These are phyloP conservation scores for Drosophila tanythrix DNA, from an alignment of 2,888 invertebrate genomes.

Conservation along the genomic window DNA sequence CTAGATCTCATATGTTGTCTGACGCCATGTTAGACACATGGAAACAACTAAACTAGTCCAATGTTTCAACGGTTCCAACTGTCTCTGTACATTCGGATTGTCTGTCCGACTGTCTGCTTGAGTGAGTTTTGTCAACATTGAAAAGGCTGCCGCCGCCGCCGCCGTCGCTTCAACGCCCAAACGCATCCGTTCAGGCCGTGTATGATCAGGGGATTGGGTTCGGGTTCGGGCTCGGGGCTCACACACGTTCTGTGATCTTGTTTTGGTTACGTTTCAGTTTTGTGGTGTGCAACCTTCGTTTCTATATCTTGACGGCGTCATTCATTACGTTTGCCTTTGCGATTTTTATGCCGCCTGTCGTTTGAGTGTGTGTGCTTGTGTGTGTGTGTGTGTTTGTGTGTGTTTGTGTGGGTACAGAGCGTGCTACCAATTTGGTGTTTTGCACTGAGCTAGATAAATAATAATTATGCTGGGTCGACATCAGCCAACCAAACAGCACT, in stretches of 20 bases:
- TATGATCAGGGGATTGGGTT: slow-evolving; percentile 5
- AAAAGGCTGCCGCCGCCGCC: slow-evolving; percentile 56
- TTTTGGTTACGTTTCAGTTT: slow-evolving; percentile 52
- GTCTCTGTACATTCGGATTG: slow-evolving; percentile 24
- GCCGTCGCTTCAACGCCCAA: slow-evolving; percentile 67
- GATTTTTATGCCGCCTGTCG: slow-evolving; percentile 70
- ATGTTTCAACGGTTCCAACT: slow-evolving; percentile 47
- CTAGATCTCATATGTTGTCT: slow-evolving; percentile 53
- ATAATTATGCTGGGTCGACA: slow-evolving; percentile 75
- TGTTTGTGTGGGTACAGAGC: slow-evolving; percentile 69
- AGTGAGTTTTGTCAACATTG: slow-evolving; percentile 80
- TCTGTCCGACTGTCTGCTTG: slow-evolving; percentile 35
- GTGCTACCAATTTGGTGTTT: slow-evolving; percentile 73
- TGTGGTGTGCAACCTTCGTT: slow-evolving; percentile 70
- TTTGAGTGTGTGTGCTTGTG: slow-evolving; percentile 9
- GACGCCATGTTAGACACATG: slow-evolving; percentile 64
- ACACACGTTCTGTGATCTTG: slow-evolving; percentile 60
- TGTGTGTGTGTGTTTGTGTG: slow-evolving; percentile 14
- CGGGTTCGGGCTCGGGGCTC: neutral
- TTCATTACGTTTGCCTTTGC: slow-evolving; percentile 78
- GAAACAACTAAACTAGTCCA: slow-evolving; percentile 69
- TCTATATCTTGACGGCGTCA: slow-evolving; percentile 66
- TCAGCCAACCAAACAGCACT: slow-evolving; percentile 46
- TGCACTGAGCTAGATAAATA: slow-evolving; percentile 74
- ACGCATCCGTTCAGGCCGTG: slow-evolving; percentile 69